phyloP scores from a whole-genome alignment of 53 echinoderm and acorn worm genomes.

The Crossaster papposus region DNA sequence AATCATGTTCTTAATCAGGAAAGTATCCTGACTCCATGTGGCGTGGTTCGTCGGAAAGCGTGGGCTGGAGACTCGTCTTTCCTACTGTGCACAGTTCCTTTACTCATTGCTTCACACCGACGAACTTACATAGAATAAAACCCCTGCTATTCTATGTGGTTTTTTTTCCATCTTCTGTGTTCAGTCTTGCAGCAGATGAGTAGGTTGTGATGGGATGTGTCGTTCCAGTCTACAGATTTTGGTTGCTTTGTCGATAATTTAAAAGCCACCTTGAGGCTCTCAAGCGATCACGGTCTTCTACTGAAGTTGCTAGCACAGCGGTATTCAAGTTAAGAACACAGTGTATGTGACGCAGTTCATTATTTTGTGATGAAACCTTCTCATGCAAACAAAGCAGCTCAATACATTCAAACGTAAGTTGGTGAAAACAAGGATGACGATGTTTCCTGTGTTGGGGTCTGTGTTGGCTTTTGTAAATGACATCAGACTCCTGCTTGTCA shows the following conservation, averaged over 20 bases:
- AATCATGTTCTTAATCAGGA: neutral
- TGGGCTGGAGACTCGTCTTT: neutral
- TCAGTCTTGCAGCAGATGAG: neutral
- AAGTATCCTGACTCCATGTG: neutral
- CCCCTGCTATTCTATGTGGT: neutral
- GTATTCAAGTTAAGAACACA: neutral
- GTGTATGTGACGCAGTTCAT: neutral
- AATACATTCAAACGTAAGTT: neutral
- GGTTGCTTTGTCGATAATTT: neutral
- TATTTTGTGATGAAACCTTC: neutral
- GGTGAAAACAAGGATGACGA: neutral
- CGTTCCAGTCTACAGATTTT: neutral
- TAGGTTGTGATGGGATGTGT: neutral
- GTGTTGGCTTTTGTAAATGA: neutral
- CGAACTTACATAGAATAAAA: neutral
- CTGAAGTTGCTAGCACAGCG: neutral
- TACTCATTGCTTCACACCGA: neutral
- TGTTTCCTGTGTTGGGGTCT: neutral
- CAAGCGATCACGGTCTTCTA: neutral
- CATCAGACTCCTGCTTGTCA: neutral
- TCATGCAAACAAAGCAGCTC: neutral
- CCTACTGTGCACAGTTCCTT: constrained; percentile 22
- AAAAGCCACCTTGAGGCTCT: neutral
- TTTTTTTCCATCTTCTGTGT: neutral
- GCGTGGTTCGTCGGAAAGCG: neutral